These are phyloP conservation scores for Pseudomyrmex cubaensis DNA, from an alignment of 1,140 invertebrate genomes.

Conservation along the genomic window DNA sequence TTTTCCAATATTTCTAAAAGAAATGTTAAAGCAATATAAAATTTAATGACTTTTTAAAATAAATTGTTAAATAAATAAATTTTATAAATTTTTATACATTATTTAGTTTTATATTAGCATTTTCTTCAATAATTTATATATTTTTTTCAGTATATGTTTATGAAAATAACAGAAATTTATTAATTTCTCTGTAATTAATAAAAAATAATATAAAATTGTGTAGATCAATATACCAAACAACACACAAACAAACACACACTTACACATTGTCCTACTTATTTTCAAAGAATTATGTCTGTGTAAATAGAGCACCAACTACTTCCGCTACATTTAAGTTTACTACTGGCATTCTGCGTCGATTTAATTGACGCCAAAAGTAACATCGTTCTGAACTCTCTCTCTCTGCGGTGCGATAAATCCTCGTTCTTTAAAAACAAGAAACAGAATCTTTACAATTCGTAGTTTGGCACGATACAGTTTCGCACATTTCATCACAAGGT, in stretches of 20 bases:
- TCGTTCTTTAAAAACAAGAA: constrained; percentile 36
- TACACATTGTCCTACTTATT: constrained; percentile 8
- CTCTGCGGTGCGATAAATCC: constrained; percentile 42
- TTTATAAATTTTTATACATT: background rate
- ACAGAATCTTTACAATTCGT: constrained; percentile 19
- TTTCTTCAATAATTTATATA: background rate
- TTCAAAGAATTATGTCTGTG: constrained; percentile 22
- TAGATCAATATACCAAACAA: background rate
- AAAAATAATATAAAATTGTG: background rate
- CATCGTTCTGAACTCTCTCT: constrained; percentile 14
- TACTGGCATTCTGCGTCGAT: constrained; percentile 32
- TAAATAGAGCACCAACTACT: constrained; percentile 38
- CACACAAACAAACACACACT: background rate
- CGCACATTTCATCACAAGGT: background rate
- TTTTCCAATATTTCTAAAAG: no score
- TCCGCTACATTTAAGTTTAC: constrained; percentile 43
- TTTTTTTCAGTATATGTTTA: background rate
- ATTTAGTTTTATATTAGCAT: constrained; percentile 5
- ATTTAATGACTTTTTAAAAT: no score
- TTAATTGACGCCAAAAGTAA: constrained; percentile 41
- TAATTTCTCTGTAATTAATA: background rate
- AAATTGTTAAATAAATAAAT: no score
- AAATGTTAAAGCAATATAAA: no score
- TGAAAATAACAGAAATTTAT: background rate
- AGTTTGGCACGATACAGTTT: background rate